Conservation (phyloP, 2,888 invertebrate species). For the Drosophila trichaetosa region DNA sequence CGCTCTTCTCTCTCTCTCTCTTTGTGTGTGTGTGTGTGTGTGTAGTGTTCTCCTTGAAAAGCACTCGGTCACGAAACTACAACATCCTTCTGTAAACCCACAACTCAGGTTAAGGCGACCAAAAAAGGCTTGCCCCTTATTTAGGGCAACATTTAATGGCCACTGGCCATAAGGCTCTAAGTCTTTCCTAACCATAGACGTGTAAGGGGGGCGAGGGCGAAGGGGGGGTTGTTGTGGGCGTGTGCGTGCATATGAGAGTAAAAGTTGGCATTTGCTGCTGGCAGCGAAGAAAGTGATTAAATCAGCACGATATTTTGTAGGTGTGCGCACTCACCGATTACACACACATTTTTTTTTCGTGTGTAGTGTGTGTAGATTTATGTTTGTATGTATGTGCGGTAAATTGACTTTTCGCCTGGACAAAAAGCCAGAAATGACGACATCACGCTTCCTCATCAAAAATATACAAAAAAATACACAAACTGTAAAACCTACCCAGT, state of each 20-base stretch:
- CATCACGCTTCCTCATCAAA: slow-evolving; percentile 71
- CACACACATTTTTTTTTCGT: slow-evolving; percentile 31
- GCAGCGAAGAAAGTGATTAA: slow-evolving; percentile 78
- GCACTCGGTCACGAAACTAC: slow-evolving; percentile 77
- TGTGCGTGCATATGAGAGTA: slow-evolving; percentile 69
- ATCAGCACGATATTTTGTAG: slow-evolving; percentile 81
- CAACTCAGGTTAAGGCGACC: slow-evolving; percentile 70
- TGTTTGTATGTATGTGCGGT: slow-evolving; percentile 39
- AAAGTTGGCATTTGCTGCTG: slow-evolving; percentile 75
- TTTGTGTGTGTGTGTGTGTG: slow-evolving; percentile 2
- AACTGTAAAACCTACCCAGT: slow-evolving; percentile 70
- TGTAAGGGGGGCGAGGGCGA: slow-evolving; percentile 6
- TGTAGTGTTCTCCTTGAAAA: slow-evolving; percentile 72
- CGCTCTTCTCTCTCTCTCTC: slow-evolving; percentile 1
- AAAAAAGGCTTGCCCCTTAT: slow-evolving; percentile 80
- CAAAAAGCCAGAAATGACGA: slow-evolving; percentile 75
- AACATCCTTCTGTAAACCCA: slow-evolving; percentile 63
- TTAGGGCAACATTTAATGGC: slow-evolving; percentile 80
- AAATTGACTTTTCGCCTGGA: slow-evolving; percentile 79
- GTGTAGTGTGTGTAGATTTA: slow-evolving; percentile 20
- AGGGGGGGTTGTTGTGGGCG: slow-evolving; percentile 17
- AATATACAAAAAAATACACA: slow-evolving; percentile 34
- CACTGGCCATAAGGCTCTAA: slow-evolving; percentile 75
- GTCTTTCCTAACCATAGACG: slow-evolving; percentile 58
- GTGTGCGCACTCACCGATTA: slow-evolving; percentile 79